Base-by-base conservation (phyloP, 1,140 invertebrate species). In the Papilio polyxenes region DNA sequence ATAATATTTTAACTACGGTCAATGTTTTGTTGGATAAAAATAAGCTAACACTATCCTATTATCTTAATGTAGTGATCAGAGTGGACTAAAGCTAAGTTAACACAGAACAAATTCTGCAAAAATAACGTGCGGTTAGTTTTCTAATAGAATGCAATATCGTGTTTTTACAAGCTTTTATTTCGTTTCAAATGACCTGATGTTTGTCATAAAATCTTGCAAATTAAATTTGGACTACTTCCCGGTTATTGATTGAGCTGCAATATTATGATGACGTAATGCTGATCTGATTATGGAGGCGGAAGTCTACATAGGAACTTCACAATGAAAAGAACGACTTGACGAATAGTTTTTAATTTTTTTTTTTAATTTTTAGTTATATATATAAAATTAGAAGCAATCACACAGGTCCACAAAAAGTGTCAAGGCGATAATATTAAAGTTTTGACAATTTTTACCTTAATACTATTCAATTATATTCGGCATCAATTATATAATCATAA, bases 401-500 rank as follows among this genome's bases (percentile, higher is more conserved):
- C 23, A 37, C 5, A 13, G 31, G 23, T 37, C 13, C 13, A 15
- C 31, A 40, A 40, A 72, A 74, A 75, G 49, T 49, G 15, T n/a
- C 23, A 31, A 65, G 9, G n/a, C 9, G 59, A 6, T 53, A 31
- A 31, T 1, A 65, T 65, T 9, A 65, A 65, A 65, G 20, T 72
- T 40, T 72, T 40, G 6, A 31, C 23, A 65, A 65, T 31, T 65
- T 65, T 65, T 31, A 65, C 9, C 15, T 65, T 65, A 20, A 49
- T 5, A 79, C 11, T 17, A 91, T 91, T n/a, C n/a, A n/a, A n/a
- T n/a, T n/a, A n/a, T n/a, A n/a, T n/a, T n/a, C n/a, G 86, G 84
- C 83, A 83, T 78, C 78, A 88, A 91, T 80, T 77, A 77, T 75
- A 89, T 89, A 82, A 85, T 87, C 86, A 85, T 90, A 89, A 91